phyloP scores from a whole-genome alignment of 1,140 invertebrate species.

The Pinna nobilis region DNA sequence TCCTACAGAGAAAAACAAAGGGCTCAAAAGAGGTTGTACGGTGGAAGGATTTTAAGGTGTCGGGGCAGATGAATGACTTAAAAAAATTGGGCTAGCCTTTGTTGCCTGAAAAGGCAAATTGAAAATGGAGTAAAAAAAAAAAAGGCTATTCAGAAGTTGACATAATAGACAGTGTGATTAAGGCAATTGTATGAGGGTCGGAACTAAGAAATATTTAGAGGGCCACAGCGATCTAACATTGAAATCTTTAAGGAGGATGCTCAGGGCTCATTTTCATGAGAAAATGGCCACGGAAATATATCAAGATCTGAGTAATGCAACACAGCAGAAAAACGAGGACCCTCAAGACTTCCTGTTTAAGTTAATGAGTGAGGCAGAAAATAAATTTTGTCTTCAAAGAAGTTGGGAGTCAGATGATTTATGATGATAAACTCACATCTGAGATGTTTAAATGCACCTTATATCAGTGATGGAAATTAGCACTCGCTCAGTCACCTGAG shows the following conservation, averaged over 20 bases:
- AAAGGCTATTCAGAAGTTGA: constrained; percentile 24
- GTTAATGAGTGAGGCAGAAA: constrained; percentile 3
- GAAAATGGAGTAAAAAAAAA: neutral
- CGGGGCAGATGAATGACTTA: constrained; percentile 21
- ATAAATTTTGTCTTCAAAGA: constrained; percentile 23
- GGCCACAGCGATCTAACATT: neutral
- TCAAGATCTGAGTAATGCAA: neutral
- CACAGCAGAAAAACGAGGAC: constrained; percentile 1
- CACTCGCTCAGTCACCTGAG: too few relatives aligned
- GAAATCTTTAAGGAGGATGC: neutral
- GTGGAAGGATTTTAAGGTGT: constrained; percentile 27
- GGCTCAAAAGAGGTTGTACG: neutral
- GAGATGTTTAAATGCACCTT: neutral
- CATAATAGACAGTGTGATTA: constrained; percentile 16
- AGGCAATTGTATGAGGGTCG: neutral
- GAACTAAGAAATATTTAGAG: constrained; percentile 1
- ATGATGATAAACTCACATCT: neutral
- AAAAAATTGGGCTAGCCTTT: constrained; percentile 1
- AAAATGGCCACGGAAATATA: constrained; percentile 22
- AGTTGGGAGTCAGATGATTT: neutral
- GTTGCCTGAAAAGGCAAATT: constrained; percentile 18
- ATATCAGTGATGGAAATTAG: too few relatives aligned
- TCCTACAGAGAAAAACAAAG: neutral
- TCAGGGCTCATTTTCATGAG: constrained; percentile 16
- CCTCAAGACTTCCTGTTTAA: constrained; percentile 5